phyloP scores from a whole-genome alignment of 2,888 invertebrate species.

The Timema cristinae region DNA sequence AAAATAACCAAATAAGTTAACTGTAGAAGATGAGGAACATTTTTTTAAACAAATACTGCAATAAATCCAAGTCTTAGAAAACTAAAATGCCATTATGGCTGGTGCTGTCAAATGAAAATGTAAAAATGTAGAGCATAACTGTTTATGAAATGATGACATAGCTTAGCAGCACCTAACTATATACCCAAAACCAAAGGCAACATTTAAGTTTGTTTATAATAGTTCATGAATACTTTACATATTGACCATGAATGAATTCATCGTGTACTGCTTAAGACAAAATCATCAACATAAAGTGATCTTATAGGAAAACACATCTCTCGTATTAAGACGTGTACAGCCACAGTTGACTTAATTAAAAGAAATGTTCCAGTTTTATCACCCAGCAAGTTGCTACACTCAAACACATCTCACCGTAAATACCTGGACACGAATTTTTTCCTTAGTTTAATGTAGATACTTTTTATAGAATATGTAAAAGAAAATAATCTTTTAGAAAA shows the following conservation, averaged over 20 bases:
- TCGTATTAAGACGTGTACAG: neutral
- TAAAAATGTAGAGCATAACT: neutral
- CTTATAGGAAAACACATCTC: neutral
- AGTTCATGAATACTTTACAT: neutral
- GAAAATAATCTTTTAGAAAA: neutral
- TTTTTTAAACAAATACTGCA: too few species aligned
- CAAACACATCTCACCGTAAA: neutral
- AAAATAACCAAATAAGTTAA: too few species aligned
- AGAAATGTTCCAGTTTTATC: neutral
- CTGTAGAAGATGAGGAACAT: too few species aligned
- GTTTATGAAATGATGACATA: neutral
- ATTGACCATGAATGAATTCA: conserved; percentile 12
- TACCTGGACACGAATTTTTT: neutral
- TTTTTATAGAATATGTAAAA: conserved; percentile 3
- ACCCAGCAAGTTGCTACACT: neutral
- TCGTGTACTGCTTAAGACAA: conserved; percentile 1
- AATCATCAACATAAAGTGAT: neutral
- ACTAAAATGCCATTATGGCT: too few species aligned
- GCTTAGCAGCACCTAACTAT: conserved; percentile 1
- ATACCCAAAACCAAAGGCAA: neutral
- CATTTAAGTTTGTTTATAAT: neutral
- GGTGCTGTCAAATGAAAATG: conserved; percentile 3
- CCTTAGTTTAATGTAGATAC: conserved; percentile 3
- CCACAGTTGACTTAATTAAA: neutral
- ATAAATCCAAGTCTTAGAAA: too few species aligned